A percentile compares a stretch with the other conserved stretches of the same genome.
Conservation (phyloP, 2,797 vertebrate genomes). For the Sebastes itinus region DNA sequence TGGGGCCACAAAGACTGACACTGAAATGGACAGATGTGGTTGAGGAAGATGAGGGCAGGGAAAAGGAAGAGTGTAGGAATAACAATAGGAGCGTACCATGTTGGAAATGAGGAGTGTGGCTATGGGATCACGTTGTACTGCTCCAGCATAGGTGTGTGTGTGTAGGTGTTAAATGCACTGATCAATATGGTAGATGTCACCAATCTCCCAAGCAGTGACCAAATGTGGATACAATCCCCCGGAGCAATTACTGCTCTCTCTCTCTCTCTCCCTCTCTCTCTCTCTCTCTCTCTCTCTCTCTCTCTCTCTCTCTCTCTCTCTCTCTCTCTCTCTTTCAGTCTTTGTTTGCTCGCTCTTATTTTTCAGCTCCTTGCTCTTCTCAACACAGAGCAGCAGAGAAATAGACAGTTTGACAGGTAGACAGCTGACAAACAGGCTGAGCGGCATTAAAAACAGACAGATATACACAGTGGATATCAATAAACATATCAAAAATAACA, state of each 20-base stretch:
- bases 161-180: constrained; percentile 52
- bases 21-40: background rate
- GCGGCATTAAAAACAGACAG: background rate
- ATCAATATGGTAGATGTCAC: constrained; percentile 70
- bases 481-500: background rate
- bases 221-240: constrained; percentile 49
- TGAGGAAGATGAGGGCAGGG: background rate
- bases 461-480: background rate
- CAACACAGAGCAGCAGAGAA: background rate
- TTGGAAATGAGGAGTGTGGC: background rate
- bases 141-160: constrained; percentile 1
- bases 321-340: background rate
- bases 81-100: background rate
- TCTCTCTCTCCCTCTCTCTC: background rate
- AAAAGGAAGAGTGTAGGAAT: background rate
- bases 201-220: constrained; percentile 56
- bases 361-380: constrained; percentile 1
- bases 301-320: background rate
- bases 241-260: constrained; percentile 30
- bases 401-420: background rate
- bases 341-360: background rate
- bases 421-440: background rate
- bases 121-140: constrained; percentile 12
- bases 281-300: no score
- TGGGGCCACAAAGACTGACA: background rate